Base-by-base conservation (phyloP, 2,888 invertebrate species). In the Spodoptera exigua region DNA sequence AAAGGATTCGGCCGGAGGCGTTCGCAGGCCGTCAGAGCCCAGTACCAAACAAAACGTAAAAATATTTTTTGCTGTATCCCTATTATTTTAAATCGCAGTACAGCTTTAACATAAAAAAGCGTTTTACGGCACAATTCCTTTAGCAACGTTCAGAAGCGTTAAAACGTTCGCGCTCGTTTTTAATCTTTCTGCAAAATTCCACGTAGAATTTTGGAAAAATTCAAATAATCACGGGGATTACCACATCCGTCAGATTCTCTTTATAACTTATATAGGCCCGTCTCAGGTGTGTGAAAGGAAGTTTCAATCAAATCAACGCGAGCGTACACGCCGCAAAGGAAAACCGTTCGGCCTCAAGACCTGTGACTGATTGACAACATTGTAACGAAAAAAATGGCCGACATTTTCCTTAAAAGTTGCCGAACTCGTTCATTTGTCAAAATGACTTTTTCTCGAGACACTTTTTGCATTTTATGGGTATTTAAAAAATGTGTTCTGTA, bases 231-330 rank as follows among this genome's bases (percentile, higher is more conserved):
- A 46, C 36, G 39, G 16, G 49, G 64, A 76, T 73, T 69, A 72
- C 64, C 58, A 55, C 70, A 58, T 63, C 48, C 65, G 44, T 57
- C 45, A 51, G 60, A 68, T 76, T 72, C 60, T 11, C 41, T 64
- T 53, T 59, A 65, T 51, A 27, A 55, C 37, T 46, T 61, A 54
- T 61, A 39, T 67, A 43, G 71, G 61, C 63, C 52, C 65, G 88
- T 76, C 91, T 82, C 93, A 93, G 93, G 93, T 93, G 93, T 80
- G 79, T 78, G 76, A 70, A 81, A 84, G 85, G 85, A 90, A 91
- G 89, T 92, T 92, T 91, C 92, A 91, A 93, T 93, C 93, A 92
- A 92, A 92, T 91, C 91, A 90, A 80, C 81, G 82, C 82, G 81
- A 82, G 85, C 82, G 80, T 79, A 82, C 80, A 85, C 82, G 81